phyloP scores from a whole-genome alignment of 2,888 invertebrate genomes.

The Campoplex nolae region DNA sequence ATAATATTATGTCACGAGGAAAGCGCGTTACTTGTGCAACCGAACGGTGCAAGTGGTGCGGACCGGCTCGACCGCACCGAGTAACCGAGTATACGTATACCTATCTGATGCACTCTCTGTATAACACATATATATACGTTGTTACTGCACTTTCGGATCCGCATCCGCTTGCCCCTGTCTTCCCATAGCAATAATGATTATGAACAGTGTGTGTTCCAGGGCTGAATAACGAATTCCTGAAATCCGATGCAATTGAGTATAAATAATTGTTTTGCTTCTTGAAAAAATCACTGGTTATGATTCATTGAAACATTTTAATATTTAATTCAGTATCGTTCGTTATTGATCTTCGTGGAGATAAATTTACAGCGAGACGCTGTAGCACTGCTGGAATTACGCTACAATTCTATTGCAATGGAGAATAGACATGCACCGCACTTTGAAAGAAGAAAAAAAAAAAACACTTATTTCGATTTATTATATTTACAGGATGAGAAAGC shows the following conservation, averaged over 20 bases:
- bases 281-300: background rate
- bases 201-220: background rate
- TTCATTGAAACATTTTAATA: background rate
- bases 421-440: background rate
- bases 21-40: slow-evolving; percentile 79
- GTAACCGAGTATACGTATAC: slow-evolving; percentile 3
- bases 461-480: background rate
- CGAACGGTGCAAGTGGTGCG: slow-evolving; percentile 67
- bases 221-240: background rate
- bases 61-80: slow-evolving; percentile 63
- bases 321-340: background rate
- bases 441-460: background rate
- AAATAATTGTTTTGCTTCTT: background rate
- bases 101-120: slow-evolving; percentile 18
- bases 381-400: background rate
- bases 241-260: background rate
- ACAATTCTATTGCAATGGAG: background rate
- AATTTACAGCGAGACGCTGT: background rate
- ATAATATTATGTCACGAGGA: slow-evolving; percentile 83
- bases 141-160: slow-evolving; percentile 58
- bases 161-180: slow-evolving; percentile 52
- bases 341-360: background rate
- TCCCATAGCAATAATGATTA: background rate
- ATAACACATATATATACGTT: slow-evolving; percentile 11
- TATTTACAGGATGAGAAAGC: background rate